phyloP scores from a whole-genome alignment of 2,113 vertebrate species.

The Gasterosteus aculeatus region DNA sequence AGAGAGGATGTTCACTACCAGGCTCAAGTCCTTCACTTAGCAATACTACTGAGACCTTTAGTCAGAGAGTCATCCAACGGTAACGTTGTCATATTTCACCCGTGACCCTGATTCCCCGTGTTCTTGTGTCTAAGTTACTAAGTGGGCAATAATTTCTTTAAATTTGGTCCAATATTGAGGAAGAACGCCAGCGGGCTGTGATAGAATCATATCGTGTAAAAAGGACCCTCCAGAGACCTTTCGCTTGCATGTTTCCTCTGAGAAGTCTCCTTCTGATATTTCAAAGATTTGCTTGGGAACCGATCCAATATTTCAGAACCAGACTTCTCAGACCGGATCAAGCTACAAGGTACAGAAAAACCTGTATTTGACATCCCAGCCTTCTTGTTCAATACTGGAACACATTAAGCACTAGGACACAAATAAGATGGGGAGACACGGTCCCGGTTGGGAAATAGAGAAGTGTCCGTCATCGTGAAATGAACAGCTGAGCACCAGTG shows the following conservation, averaged over 20 bases:
- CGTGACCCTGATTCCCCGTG: background rate
- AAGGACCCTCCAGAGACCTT: background rate
- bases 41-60: conserved; percentile 26
- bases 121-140: background rate
- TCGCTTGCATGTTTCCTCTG: background rate
- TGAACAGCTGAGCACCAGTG: conserved; percentile 40
- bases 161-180: background rate
- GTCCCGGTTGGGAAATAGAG: background rate
- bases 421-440: background rate
- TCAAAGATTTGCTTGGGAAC: background rate
- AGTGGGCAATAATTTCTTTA: background rate
- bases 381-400: background rate
- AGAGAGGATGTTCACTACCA: conserved; percentile 22
- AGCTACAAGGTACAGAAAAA: background rate
- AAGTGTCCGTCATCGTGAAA: conserved; percentile 2
- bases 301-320: background rate
- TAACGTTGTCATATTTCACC: background rate
- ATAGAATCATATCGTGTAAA: background rate
- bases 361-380: background rate
- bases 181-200: background rate
- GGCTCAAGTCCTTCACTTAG: conserved; percentile 11
- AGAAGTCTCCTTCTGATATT: background rate
- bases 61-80: conserved; percentile 9
- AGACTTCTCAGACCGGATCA: background rate
- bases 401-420: background rate